A percentile compares a stretch with the other conserved stretches of the same genome.
Evolutionary conservation across 2,797 vertebrate species (phyloP).

Genomic region (Mormyrus proboscirostris): DNA sequence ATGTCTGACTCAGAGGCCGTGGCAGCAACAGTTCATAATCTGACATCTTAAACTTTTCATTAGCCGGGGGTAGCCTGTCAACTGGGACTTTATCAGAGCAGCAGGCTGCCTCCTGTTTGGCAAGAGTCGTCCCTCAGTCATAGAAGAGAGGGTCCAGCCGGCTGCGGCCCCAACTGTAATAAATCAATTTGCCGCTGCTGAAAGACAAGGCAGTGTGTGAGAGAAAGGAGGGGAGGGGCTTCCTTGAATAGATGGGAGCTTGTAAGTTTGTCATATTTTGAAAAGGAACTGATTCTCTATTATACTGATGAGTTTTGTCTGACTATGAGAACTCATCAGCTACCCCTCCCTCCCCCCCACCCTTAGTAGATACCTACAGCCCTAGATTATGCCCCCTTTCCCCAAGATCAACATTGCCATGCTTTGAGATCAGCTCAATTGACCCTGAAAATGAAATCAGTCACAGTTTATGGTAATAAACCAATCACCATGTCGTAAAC

Average conservation of each 20-base stretch:
- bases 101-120: slow-evolving; percentile 44
- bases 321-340: slow-evolving; percentile 53
- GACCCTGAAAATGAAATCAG: slow-evolving; percentile 44
- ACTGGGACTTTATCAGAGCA: slow-evolving; percentile 45
- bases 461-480: slow-evolving; percentile 45
- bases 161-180: slow-evolving; percentile 52
- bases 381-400: slow-evolving; percentile 7
- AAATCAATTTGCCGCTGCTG: slow-evolving; percentile 55
- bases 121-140: slow-evolving; percentile 44
- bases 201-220: slow-evolving; percentile 50
- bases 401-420: slow-evolving; percentile 36
- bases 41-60: slow-evolving; percentile 33
- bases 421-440: slow-evolving; percentile 49
- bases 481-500: slow-evolving; percentile 33
- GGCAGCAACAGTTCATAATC: slow-evolving; percentile 27
- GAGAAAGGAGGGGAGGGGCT: slow-evolving; percentile 31
- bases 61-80: slow-evolving; percentile 23
- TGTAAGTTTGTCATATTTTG: slow-evolving; percentile 47
- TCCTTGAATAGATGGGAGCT: slow-evolving; percentile 47
- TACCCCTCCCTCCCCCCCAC: slow-evolving; percentile 36
- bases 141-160: slow-evolving; percentile 41
- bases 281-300: slow-evolving; percentile 56
- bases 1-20: slow-evolving; percentile 26
- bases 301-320: slow-evolving; percentile 51
- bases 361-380: slow-evolving; percentile 37